Percentiles rank a stretch among this genome's conserved stretches.
Conservation (phyloP, 2,888 invertebrate genomes). For the Macrosiphum euphorbiae region DNA sequence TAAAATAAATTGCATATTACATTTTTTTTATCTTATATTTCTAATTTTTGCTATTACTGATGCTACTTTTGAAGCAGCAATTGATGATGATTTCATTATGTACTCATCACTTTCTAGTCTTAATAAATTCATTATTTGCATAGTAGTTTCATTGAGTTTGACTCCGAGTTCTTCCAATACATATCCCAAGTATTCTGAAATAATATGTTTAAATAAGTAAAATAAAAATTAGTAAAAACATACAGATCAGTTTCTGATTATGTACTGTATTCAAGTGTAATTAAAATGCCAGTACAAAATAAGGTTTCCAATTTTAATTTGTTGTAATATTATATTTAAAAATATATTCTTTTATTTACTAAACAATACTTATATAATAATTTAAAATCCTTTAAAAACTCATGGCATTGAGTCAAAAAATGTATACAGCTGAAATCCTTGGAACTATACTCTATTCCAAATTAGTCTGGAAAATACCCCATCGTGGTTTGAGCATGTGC, state of each 20-base stretch:
- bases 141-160: constrained; percentile 77
- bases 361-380: neutral
- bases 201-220: constrained; percentile 32
- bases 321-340: neutral
- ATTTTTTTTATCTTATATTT: constrained; percentile 73
- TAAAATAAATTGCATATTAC: neutral
- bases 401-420: neutral
- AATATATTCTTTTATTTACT: neutral
- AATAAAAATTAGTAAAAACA: neutral
- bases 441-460: neutral
- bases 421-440: neutral
- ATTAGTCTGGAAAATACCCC: too few species aligned
- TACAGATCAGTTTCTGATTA: neutral
- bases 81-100: constrained; percentile 71
- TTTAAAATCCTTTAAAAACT: neutral
- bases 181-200: constrained; percentile 83
- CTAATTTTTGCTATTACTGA: constrained; percentile 84
- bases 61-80: constrained; percentile 78
- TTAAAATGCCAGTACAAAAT: neutral
- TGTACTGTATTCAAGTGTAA: neutral
- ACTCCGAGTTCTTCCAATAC: constrained; percentile 87
- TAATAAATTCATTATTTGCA: constrained; percentile 78
- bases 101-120: constrained; percentile 80
- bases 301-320: neutral
- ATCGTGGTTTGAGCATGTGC: too few species aligned